A percentile compares a stretch with the other conserved stretches of the same genome.
phyloP scores from a whole-genome alignment of 2,888 invertebrate genomes.

The Leptarthrus brevirostris region DNA sequence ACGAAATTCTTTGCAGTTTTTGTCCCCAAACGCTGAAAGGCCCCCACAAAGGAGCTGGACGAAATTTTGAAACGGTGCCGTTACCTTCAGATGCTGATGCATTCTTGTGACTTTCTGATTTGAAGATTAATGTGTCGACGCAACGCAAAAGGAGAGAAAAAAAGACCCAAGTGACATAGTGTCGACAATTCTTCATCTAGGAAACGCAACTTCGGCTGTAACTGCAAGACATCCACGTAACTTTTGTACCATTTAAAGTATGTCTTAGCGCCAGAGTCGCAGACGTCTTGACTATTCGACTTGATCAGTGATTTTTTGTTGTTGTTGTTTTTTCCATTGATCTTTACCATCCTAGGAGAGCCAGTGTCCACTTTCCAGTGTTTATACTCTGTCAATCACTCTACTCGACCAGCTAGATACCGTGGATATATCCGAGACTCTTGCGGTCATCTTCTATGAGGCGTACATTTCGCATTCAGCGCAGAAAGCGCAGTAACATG shows the following conservation, averaged over 20 bases:
- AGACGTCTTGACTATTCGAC: constrained; percentile 30
- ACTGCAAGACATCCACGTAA: constrained; percentile 26
- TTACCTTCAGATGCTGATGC: not conserved
- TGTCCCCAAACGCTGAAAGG: constrained; percentile 8
- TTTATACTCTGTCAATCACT: constrained; percentile 47
- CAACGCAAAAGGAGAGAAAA: not conserved
- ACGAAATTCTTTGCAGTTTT: constrained; percentile 36
- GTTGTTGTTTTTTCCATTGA: not conserved
- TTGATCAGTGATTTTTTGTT: constrained; percentile 17
- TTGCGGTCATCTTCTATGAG: constrained; percentile 47
- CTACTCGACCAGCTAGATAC: not conserved
- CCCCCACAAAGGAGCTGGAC: constrained; percentile 33
- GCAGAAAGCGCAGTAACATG: constrained; percentile 54
- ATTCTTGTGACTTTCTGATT: constrained; percentile 13
- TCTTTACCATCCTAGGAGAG: constrained; percentile 45
- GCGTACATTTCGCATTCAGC: constrained; percentile 49
- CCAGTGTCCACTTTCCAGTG: constrained; percentile 43
- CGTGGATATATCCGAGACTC: constrained; percentile 37
- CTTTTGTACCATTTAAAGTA: constrained; percentile 40
- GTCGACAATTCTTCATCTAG: constrained; percentile 44
- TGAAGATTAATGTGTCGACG: constrained; percentile 14
- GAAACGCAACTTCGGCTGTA: not conserved
- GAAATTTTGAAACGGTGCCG: constrained; percentile 34
- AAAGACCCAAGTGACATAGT: constrained; percentile 6
- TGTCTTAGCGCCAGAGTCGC: constrained; percentile 40